phyloP scores from a whole-genome alignment of 2,113 vertebrate species.

The Chroicocephalus ridibundus region DNA sequence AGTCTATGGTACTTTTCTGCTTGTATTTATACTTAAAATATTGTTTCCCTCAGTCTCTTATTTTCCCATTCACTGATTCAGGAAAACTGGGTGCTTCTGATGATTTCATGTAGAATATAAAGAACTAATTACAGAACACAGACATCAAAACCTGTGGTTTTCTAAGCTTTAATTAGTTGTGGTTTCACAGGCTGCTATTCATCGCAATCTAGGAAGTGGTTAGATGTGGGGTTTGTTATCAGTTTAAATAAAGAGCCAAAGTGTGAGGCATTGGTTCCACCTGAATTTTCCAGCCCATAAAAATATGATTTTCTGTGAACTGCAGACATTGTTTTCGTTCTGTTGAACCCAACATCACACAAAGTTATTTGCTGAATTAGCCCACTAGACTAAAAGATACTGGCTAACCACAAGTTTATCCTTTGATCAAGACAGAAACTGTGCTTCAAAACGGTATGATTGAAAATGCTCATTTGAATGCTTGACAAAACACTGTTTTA shows the following conservation, averaged over 20 bases:
- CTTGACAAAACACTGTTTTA: background rate
- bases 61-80: background rate
- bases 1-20: background rate
- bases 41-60: background rate
- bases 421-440: background rate
- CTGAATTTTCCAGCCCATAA: background rate
- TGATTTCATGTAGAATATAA: conserved; percentile 32
- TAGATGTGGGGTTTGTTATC: background rate
- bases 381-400: background rate
- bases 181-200: conserved; percentile 12
- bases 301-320: background rate
- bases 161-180: background rate
- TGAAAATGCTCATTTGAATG: background rate
- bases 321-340: background rate
- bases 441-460: background rate
- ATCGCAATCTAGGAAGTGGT: conserved; percentile 40
- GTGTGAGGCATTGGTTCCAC: background rate
- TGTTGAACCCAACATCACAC: background rate
- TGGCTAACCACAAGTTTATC: background rate
- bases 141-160: conserved; percentile 51
- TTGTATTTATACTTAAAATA: background rate
- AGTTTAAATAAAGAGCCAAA: conserved; percentile 7
- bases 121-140: conserved; percentile 33
- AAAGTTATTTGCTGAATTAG: background rate
- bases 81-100: background rate